Conservation (phyloP, 2,113 vertebrate genomes). For the Dasyornis broadbenti region DNA sequence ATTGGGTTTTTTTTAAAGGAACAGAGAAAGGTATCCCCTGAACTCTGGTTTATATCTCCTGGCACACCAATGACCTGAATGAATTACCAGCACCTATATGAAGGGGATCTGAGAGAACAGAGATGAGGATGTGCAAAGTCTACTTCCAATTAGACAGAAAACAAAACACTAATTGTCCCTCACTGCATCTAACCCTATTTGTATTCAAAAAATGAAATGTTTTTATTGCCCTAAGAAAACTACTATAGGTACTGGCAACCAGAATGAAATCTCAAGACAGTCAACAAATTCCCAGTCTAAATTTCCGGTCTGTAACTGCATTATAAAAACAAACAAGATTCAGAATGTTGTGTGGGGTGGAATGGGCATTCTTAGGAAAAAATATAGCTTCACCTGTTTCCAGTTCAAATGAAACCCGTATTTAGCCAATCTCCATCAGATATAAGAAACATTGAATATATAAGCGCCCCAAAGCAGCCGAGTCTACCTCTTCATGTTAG, state of each 20-base stretch:
- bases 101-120: background rate
- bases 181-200: background rate
- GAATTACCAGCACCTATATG: background rate
- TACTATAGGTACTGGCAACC: background rate
- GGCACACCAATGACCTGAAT: background rate
- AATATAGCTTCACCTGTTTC: background rate
- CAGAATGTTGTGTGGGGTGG: background rate
- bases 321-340: background rate
- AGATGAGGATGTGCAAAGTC: background rate
- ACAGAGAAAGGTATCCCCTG: background rate
- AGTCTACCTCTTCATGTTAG: constrained; percentile 69
- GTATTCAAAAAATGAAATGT: background rate
- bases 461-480: background rate
- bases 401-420: background rate
- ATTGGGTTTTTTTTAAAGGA: background rate
- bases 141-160: background rate
- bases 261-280: background rate
- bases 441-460: background rate
- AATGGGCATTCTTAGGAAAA: background rate
- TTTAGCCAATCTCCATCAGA: background rate
- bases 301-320: background rate
- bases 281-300: background rate
- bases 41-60: background rate
- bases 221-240: background rate
- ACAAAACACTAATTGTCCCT: background rate